These are phyloP conservation scores for Suricata suricatta DNA, from an alignment of 2,113 vertebrate species.

Conservation along the genomic window DNA sequence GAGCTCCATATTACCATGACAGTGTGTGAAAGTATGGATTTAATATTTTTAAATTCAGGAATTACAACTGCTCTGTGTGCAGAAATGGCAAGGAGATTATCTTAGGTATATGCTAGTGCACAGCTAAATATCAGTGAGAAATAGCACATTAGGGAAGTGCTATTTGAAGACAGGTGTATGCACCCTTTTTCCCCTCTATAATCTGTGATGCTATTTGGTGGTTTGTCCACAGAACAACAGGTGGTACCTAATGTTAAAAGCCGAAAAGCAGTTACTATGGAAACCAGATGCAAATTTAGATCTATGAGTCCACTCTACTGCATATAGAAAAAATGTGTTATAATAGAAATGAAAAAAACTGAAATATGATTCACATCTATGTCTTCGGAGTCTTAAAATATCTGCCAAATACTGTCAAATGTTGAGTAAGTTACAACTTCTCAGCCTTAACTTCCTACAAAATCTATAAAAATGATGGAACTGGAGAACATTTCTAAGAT, in stretches of 20 bases:
- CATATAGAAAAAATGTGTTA: conserved; percentile 35
- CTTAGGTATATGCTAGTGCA: neutral
- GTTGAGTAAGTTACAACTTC: conserved; percentile 50
- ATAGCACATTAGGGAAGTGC: neutral
- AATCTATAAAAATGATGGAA: conserved; percentile 26
- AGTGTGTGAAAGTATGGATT: conserved; percentile 31
- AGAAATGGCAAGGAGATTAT: neutral
- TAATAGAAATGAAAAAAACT: conserved; percentile 46
- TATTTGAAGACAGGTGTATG: neutral
- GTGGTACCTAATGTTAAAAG: conserved; percentile 60
- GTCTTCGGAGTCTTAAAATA: conserved; percentile 61
- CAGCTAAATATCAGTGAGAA: neutral
- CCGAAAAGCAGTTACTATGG: conserved; percentile 72
- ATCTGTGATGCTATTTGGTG: conserved; percentile 37
- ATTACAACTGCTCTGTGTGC: neutral
- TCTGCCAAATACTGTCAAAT: conserved; percentile 29
- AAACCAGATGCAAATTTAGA: conserved; percentile 78
- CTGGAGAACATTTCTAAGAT: conserved; percentile 12
- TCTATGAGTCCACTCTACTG: conserved; percentile 43
- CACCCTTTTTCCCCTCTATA: neutral
- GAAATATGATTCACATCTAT: conserved; percentile 60
- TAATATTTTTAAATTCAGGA: conserved; percentile 54
- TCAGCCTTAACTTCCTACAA: conserved; percentile 35
- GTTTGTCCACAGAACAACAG: conserved; percentile 73
- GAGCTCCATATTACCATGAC: neutral